A percentile compares a stretch with the other conserved stretches of the same genome.
phyloP scores from a whole-genome alignment of 2,888 invertebrate species.

The Cataglyphis altisquamis region DNA sequence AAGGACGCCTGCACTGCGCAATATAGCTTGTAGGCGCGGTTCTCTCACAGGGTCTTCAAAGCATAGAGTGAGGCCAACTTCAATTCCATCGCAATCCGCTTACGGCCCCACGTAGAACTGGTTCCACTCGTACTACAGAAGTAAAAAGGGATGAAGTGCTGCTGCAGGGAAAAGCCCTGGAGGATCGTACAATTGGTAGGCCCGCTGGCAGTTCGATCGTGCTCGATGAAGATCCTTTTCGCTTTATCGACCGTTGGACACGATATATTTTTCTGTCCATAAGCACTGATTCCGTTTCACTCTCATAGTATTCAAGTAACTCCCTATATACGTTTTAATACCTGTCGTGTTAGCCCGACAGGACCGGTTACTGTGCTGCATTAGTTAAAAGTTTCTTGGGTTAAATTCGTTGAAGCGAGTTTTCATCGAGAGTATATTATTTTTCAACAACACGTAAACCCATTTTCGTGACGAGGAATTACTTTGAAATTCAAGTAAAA shows the following conservation, averaged over 20 bases:
- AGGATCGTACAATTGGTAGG: constrained; percentile 72
- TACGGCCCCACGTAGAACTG: constrained; percentile 74
- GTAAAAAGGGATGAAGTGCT: constrained; percentile 76
- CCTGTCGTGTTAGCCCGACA: not conserved
- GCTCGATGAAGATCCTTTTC: constrained; percentile 62
- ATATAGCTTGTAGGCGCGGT: constrained; percentile 77
- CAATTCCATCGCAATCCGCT: constrained; percentile 84
- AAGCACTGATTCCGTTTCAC: constrained; percentile 12
- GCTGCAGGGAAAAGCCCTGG: constrained; percentile 69
- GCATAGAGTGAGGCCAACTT: constrained; percentile 79
- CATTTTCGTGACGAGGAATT: constrained; percentile 49
- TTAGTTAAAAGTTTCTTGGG: constrained; percentile 39
- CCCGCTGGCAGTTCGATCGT: constrained; percentile 59
- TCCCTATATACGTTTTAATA: constrained; percentile 30
- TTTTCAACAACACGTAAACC: constrained; percentile 47
- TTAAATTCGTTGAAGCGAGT: constrained; percentile 35
- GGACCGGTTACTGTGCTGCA: constrained; percentile 4
- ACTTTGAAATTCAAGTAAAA: constrained; percentile 55
- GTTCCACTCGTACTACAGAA: constrained; percentile 75
- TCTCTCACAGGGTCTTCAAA: constrained; percentile 76
- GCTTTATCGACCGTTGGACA: constrained; percentile 43
- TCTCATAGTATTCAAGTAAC: constrained; percentile 14
- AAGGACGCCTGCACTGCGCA: constrained; percentile 69
- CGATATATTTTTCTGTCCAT: constrained; percentile 50
- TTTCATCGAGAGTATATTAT: constrained; percentile 25